A percentile compares a stretch with the other conserved stretches of the same genome.
These are phyloP conservation scores for Okapia johnstoni DNA, from an alignment of 2,113 vertebrate genomes.

Conservation along the genomic window DNA sequence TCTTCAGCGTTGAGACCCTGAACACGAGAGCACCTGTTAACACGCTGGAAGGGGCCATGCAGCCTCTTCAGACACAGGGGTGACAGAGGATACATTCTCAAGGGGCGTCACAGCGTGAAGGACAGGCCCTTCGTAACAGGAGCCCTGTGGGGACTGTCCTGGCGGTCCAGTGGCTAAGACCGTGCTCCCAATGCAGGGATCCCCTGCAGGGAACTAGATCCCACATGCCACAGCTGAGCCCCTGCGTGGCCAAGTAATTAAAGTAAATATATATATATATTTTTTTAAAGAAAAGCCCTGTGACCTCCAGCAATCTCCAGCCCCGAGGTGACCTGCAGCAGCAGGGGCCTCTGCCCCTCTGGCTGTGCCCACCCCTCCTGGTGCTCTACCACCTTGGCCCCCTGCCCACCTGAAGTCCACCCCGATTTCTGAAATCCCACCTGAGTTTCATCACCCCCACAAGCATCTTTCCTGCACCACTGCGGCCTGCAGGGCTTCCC, in stretches of 20 bases:
- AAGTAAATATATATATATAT: neutral
- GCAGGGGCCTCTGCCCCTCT: neutral
- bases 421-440: neutral
- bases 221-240: neutral
- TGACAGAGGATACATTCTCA: constrained; percentile 34
- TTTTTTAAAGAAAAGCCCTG: neutral
- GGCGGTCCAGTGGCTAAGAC: neutral
- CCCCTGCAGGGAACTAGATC: neutral
- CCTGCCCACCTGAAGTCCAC: neutral
- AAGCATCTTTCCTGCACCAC: neutral
- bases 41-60: neutral
- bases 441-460: neutral
- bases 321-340: neutral
- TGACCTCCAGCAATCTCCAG: constrained; percentile 1
- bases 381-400: neutral
- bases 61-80: neutral
- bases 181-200: neutral
- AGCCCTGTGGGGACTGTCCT: neutral
- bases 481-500: neutral
- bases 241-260: neutral
- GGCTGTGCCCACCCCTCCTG: neutral
- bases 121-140: neutral
- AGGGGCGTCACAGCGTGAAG: neutral
- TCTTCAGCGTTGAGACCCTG: constrained; percentile 97
- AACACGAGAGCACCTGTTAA: constrained; percentile 76